These are phyloP conservation scores for Hermetia illucens DNA, from an alignment of 1,140 invertebrate genomes.

Conservation along the genomic window DNA sequence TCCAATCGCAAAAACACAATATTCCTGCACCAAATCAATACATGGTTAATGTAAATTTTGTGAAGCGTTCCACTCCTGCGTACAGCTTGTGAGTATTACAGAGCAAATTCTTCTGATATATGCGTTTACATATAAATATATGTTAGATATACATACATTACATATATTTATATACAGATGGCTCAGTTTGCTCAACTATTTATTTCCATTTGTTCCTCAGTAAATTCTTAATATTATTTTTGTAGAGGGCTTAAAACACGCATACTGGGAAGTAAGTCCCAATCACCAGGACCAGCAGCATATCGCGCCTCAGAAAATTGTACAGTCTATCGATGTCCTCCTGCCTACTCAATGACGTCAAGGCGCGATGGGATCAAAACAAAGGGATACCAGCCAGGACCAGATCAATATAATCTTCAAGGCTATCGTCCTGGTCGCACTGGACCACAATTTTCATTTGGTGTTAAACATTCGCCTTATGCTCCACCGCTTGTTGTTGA, in stretches of 20 bases:
- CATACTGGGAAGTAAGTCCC: slow-evolving; percentile 14
- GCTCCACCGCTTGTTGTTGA: slow-evolving; percentile 27
- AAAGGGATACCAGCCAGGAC: slow-evolving; percentile 26
- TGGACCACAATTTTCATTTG: slow-evolving; percentile 19
- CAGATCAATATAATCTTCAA: slow-evolving; percentile 28
- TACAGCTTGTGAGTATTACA: slow-evolving; percentile 33
- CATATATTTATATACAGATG: too few species aligned
- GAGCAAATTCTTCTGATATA: neutral
- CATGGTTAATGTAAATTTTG: slow-evolving; percentile 30
- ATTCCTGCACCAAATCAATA: slow-evolving; percentile 49
- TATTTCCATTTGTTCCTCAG: too few species aligned
- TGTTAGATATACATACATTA: neutral
- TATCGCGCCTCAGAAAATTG: slow-evolving; percentile 29
- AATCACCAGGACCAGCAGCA: slow-evolving; percentile 42
- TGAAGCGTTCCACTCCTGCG: slow-evolving; percentile 26
- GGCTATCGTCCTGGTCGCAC: slow-evolving; percentile 21
- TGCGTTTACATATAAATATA: too few species aligned
- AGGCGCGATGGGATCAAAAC: slow-evolving; percentile 4
- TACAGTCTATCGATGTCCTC: slow-evolving; percentile 24
- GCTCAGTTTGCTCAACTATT: too few species aligned
- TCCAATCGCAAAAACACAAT: slow-evolving; percentile 22
- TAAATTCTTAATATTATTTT: too few species aligned
- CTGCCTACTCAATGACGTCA: slow-evolving; percentile 9
- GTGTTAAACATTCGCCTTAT: slow-evolving; percentile 16
- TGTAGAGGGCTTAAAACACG: slow-evolving; percentile 30